Percentiles rank a stretch among this genome's conserved stretches.
Evolutionary conservation across 2,888 invertebrate species (phyloP).

Genomic region (Alloplasta piceator): DNA sequence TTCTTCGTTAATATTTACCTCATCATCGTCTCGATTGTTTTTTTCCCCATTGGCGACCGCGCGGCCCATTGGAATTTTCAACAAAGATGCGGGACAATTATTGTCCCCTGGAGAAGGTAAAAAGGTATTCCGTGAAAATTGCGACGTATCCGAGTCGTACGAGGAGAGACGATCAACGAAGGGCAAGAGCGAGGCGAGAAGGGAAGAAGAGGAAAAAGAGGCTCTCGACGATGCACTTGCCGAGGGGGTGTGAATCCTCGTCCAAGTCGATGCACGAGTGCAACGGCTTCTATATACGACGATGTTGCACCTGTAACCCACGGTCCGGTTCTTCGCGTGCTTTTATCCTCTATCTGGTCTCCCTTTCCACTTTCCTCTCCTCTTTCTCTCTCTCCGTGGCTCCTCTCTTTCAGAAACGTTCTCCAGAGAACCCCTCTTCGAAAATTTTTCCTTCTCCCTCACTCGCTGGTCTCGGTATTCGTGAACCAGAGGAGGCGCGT

Average conservation of each 20-base stretch:
- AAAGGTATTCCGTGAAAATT: conserved; percentile 40
- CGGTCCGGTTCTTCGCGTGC: conserved; percentile 73
- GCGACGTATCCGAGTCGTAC: conserved; percentile 56
- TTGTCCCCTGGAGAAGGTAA: conserved; percentile 20
- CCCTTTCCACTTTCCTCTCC: conserved; percentile 27
- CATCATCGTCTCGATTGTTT: conserved; percentile 49
- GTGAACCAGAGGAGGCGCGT: conserved; percentile 73
- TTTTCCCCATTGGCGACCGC: conserved; percentile 27
- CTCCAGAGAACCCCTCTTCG: conserved; percentile 34
- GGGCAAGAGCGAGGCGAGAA: conserved; percentile 35
- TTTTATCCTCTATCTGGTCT: conserved; percentile 64
- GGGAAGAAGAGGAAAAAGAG: conserved; percentile 34
- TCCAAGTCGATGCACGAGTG: conserved; percentile 56
- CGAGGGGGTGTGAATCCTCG: conserved; percentile 58
- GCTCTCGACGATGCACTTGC: conserved; percentile 40
- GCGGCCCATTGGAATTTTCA: conserved; percentile 7
- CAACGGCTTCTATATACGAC: conserved; percentile 48
- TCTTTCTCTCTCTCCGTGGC: conserved; percentile 19
- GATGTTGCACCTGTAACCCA: conserved; percentile 75
- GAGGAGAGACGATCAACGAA: conserved; percentile 57
- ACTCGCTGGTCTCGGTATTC: conserved; percentile 63
- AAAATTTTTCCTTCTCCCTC: conserved; percentile 37
- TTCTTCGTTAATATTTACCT: conserved; percentile 26
- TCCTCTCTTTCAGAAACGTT: conserved; percentile 24
- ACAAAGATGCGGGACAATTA: conserved; percentile 55